Percentiles rank a stretch among this genome's conserved stretches.
These are phyloP conservation scores for Sicus ferrugineus DNA, from an alignment of 2,888 invertebrate species.

Conservation along the genomic window DNA sequence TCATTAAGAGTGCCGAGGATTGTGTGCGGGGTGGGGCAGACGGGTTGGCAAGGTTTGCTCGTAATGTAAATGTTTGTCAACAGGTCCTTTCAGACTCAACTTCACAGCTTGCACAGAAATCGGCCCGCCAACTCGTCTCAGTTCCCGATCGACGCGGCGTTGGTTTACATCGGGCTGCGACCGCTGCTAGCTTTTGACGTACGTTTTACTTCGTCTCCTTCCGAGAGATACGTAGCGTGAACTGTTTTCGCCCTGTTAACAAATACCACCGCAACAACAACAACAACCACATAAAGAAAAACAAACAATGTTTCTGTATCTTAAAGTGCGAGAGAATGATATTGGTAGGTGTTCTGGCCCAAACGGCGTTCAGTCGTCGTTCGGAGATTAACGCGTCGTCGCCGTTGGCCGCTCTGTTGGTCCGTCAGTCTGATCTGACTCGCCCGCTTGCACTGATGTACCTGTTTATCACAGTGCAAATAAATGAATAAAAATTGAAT, in stretches of 20 bases:
- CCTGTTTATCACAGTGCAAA: slow-evolving; percentile 15
- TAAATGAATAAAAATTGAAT: slow-evolving; percentile 3
- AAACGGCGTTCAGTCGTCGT: slow-evolving; percentile 32
- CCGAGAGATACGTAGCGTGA: too few species aligned
- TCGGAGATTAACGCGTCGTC: slow-evolving; percentile 32
- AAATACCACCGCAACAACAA: not conserved
- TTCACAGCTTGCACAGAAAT: not conserved
- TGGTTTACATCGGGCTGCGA: too few species aligned
- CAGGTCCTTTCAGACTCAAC: not conserved
- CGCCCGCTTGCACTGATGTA: slow-evolving; percentile 16
- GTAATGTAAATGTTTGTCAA: slow-evolving; percentile 1
- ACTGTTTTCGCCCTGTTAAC: slow-evolving; percentile 22
- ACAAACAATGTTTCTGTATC: slow-evolving; percentile 12
- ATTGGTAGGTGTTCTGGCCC: slow-evolving; percentile 26
- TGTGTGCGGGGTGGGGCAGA: too few species aligned
- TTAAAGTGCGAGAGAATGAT: slow-evolving; percentile 23
- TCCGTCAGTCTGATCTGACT: slow-evolving; percentile 5
- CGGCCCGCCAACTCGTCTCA: not conserved
- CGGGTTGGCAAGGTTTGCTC: not conserved
- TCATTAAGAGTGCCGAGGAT: too few species aligned
- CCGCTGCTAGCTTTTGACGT: slow-evolving; percentile 11
- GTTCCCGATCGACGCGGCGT: not conserved
- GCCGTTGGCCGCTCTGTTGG: slow-evolving; percentile 4
- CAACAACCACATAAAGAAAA: not conserved
- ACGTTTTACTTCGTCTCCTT: too few species aligned